Base-by-base conservation (phyloP, 2,888 invertebrate species). In the Harpalus rufipes region DNA sequence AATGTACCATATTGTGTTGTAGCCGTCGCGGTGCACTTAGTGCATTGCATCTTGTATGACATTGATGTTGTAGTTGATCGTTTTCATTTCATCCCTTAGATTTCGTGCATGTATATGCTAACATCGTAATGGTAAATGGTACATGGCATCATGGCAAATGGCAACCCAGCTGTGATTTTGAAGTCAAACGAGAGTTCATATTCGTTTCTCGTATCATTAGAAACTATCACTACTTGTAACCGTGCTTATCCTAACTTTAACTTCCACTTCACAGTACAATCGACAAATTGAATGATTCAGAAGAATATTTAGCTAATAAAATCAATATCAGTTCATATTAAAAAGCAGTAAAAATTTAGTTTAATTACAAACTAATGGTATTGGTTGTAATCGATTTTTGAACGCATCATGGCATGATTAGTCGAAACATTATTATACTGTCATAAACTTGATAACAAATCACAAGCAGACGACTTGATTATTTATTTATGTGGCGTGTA, bases 401-500 rank as follows among this genome's bases (percentile, higher is more conserved):
- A 78, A 58, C 58, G 78, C 78, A 78, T 78, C 78, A 78, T 78
- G 78, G 78, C 78, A 78, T 78, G 78, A 86, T 85, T 68, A 68
- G 80, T 84, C 59, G 83, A 63, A 51, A 86, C 78, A 68, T 39
- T 74, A 74, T 74, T 74, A 74, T 44, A 74, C 68, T 68, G 68
- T 74, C 72, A 74, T 74, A 74, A 74, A 74, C 72, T 74, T 74
- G 41, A 74, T 74, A 74, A 44, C 39, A 74, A 74, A 74, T 74
- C 44, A 74, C 72, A 74, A 74, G 72, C 72, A 74, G 72, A 74
- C 72, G 72, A 74, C 16, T 85, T 44, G 72, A 74, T 16, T 85
- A 83, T 79, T 81, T 51, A 39, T 72, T 72, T 78, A 85, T 85
- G 82, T 86, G 84, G 85, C 84, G 83, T 86, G 85, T 85, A 85